phyloP scores from a whole-genome alignment of 2,797 vertebrate genomes.

The Euthynnus affinis region DNA sequence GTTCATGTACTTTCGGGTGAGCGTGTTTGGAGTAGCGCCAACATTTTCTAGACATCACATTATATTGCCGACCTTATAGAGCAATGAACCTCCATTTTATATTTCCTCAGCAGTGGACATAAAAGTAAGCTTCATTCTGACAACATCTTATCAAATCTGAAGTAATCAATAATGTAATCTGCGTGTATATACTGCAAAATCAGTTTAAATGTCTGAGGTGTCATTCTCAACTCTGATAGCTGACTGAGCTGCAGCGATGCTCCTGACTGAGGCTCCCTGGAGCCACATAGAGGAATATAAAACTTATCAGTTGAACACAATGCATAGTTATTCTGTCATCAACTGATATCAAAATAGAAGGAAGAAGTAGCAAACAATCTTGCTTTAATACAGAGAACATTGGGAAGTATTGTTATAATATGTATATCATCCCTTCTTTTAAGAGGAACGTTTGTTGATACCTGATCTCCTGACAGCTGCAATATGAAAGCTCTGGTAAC shows the following conservation, averaged over 20 bases:
- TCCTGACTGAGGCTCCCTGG: slow-evolving; percentile 36
- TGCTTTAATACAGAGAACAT: slow-evolving; percentile 11
- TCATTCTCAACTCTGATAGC: slow-evolving; percentile 43
- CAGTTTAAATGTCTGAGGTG: slow-evolving; percentile 45
- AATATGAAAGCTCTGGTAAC: slow-evolving; percentile 14
- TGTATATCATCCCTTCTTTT: slow-evolving; percentile 27
- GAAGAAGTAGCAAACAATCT: slow-evolving; percentile 18
- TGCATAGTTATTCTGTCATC: slow-evolving; percentile 47
- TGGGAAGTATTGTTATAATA: slow-evolving; percentile 2
- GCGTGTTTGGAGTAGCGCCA: too few relatives aligned
- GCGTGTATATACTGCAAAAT: slow-evolving; percentile 43
- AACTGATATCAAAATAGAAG: slow-evolving; percentile 22
- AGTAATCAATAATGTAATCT: slow-evolving; percentile 67
- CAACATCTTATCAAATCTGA: slow-evolving; percentile 59
- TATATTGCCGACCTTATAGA: not conserved
- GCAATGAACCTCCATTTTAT: slow-evolving; percentile 22
- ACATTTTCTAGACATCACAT: not conserved
- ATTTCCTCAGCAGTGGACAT: slow-evolving; percentile 43
- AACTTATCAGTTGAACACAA: slow-evolving; percentile 25
- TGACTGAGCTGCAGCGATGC: slow-evolving; percentile 33
- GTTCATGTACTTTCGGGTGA: not conserved
- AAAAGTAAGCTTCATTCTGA: slow-evolving; percentile 46
- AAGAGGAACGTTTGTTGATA: slow-evolving; percentile 12
- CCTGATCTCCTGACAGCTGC: slow-evolving; percentile 20
- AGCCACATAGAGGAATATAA: slow-evolving; percentile 35